phyloP scores from a whole-genome alignment of 2,113 vertebrate genomes.

The Limanda limanda region DNA sequence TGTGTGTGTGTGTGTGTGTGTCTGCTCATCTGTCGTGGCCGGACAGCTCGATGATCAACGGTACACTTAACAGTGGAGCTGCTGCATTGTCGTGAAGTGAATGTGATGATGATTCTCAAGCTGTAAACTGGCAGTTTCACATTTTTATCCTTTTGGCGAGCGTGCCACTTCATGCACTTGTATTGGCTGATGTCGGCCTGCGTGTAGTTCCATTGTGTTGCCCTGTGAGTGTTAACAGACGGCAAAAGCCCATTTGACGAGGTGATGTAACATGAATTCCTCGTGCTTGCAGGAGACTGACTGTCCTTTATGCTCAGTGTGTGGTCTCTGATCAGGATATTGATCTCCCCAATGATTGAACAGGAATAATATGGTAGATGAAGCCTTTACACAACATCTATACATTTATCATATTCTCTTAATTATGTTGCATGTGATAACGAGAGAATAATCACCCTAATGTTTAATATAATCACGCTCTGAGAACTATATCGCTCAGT shows the following conservation, averaged over 20 bases:
- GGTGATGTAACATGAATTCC: constrained; percentile 49
- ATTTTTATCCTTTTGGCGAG: constrained; percentile 68
- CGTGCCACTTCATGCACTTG: constrained; percentile 71
- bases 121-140: constrained; percentile 64
- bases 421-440: background rate
- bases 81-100: constrained; percentile 52
- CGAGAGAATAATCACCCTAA: background rate
- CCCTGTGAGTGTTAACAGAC: constrained; percentile 59
- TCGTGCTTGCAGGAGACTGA: constrained; percentile 19
- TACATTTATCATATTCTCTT: background rate
- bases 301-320: constrained; percentile 44
- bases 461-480: constrained; percentile 19
- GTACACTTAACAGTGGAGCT: constrained; percentile 46
- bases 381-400: background rate
- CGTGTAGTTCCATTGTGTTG: constrained; percentile 62
- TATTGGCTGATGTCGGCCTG: constrained; percentile 56
- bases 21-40: constrained; percentile 25
- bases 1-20: constrained; percentile 10
- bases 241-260: constrained; percentile 47
- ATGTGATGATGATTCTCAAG: constrained; percentile 64
- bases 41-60: constrained; percentile 31
- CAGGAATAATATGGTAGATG: constrained; percentile 3
- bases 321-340: constrained; percentile 28
- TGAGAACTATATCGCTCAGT: constrained; percentile 34
- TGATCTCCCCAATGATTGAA: constrained; percentile 25